Base-by-base conservation (phyloP, 2,888 invertebrate genomes). In the Nebria brevicollis region DNA sequence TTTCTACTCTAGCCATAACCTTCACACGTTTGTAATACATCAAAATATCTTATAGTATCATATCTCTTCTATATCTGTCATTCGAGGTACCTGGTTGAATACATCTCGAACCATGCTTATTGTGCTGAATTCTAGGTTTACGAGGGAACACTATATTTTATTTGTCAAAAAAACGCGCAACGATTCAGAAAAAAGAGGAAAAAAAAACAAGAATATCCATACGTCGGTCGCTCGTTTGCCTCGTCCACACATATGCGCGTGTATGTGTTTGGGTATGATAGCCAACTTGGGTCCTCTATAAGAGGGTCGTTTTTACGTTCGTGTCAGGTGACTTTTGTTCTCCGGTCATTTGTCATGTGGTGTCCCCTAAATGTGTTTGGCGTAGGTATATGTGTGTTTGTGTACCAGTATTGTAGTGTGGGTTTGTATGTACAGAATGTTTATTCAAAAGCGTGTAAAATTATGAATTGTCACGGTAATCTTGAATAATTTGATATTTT, bases 121-220 rank as follows among this genome's bases (percentile, higher is more conserved):
- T 80, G 80, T 80, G 80, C 80, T 75, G 80, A 80, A 80, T 80
- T 75, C 75, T 70, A 41, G 75, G 75, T 80, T 80, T 80, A 80
- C 80, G 80, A 75, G 70, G 68, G 11, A 75, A 80, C 74, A 41
- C 80, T 80, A 80, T 80, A 80, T 80, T 80, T 80, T 80, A 80
- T 80, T 75, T 75, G 80, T 80, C 80, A 80, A 72, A 80, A 80
- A 80, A 80, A 80, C 75, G 80, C 42, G 15, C 15, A 26, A 26
- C 41, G 43, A 34, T 34, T 34, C 34, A 34, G 34, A 34, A 34
- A 34, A 34, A 34, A 34, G 34, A 34, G 20, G 20, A 34, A 34
- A 34, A 34, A 34, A 6, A 20, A 41, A 41, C 11, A 73, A 73
- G 41, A 43, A 26, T 43, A 41, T 13, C 54, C 54, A 54, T 54